Conservation (phyloP, 2,888 invertebrate genomes). For the Ormyrus pomaceus region DNA sequence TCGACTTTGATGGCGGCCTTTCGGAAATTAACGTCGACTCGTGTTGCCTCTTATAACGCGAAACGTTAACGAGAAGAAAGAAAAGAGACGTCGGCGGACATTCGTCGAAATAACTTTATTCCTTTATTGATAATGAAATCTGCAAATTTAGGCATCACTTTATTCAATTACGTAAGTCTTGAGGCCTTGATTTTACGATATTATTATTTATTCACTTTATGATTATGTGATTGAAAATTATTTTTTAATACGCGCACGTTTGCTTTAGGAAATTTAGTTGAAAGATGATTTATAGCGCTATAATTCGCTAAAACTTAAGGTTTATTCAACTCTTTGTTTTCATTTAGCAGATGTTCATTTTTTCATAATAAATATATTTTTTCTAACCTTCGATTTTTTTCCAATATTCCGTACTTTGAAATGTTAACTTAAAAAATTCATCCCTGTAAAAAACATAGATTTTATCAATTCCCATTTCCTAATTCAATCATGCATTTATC, state of each 20-base stretch:
- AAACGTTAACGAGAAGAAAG: slow-evolving; percentile 29
- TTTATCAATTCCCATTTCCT: too few relatives aligned
- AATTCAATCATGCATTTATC: too few relatives aligned
- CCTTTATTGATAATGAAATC: slow-evolving; percentile 40
- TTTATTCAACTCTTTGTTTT: too few relatives aligned
- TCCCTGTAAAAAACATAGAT: too few relatives aligned
- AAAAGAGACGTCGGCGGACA: neutral
- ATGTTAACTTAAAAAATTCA: too few relatives aligned
- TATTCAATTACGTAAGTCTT: slow-evolving; percentile 28
- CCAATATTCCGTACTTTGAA: too few relatives aligned
- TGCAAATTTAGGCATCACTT: slow-evolving; percentile 28
- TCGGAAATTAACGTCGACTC: slow-evolving; percentile 31
- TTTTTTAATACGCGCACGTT: slow-evolving; percentile 18
- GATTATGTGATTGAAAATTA: slow-evolving; percentile 13
- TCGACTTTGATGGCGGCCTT: slow-evolving; percentile 37
- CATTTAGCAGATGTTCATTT: too few relatives aligned
- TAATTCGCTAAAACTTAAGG: too few relatives aligned
- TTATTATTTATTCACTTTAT: slow-evolving; percentile 36
- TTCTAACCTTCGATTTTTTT: too few relatives aligned
- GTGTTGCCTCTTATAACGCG: slow-evolving; percentile 3
- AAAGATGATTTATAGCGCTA: too few relatives aligned
- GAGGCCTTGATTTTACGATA: slow-evolving; percentile 28
- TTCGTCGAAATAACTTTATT: slow-evolving; percentile 41
- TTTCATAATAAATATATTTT: too few relatives aligned
- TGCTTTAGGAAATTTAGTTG: too few relatives aligned